These are phyloP conservation scores for Ctenosaura bakeri DNA, from an alignment of 2,797 vertebrate species.

Conservation along the genomic window DNA sequence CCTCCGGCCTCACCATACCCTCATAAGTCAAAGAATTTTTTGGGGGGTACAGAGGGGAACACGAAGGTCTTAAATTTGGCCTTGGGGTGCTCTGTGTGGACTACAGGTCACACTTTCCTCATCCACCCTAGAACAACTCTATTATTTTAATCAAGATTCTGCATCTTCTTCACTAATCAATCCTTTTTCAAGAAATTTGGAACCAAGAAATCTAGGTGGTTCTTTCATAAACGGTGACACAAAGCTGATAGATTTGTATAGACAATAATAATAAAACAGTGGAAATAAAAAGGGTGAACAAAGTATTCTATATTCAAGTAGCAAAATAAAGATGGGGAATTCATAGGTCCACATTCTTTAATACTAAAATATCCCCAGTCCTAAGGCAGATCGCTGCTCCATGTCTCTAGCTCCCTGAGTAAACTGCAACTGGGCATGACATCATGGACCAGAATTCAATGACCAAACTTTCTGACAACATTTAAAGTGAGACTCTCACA, in stretches of 20 bases:
- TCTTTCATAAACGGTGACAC: background rate
- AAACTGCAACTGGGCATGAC: background rate
- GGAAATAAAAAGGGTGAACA: background rate
- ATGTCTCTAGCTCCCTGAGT: background rate
- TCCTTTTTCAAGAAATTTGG: background rate
- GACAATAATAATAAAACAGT: background rate
- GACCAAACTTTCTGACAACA: background rate
- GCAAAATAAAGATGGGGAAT: background rate
- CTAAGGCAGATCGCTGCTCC: background rate
- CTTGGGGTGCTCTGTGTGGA: too few species aligned
- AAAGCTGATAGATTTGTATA: background rate
- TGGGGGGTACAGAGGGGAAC: too few species aligned
- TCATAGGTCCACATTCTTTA: background rate
- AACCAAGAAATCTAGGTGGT: too few species aligned
- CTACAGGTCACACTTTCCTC: too few species aligned
- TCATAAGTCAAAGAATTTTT: background rate
- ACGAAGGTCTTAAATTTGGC: too few species aligned
- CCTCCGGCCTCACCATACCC: background rate
- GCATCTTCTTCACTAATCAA: background rate
- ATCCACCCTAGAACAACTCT: background rate
- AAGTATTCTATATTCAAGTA: background rate
- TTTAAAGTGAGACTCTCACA: conserved; percentile 13
- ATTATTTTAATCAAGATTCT: background rate
- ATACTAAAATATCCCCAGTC: background rate
- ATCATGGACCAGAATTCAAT: background rate